phyloP scores from a whole-genome alignment of 2,888 invertebrate genomes.

The Eupithecia dodoneata region DNA sequence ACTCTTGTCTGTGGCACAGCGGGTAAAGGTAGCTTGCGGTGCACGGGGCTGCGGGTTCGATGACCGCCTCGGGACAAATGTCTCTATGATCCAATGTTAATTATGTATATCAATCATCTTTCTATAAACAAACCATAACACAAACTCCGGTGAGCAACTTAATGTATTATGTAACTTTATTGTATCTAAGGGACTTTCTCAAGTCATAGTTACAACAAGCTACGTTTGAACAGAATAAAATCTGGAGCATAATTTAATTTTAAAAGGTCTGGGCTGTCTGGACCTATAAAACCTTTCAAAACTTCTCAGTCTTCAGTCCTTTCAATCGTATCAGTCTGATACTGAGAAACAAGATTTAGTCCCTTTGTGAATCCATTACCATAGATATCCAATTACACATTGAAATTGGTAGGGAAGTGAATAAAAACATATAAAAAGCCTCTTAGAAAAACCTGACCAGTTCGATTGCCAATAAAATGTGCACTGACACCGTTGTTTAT shows the following conservation, averaged over 20 bases:
- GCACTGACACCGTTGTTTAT: constrained; percentile 45
- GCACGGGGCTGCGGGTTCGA: neutral
- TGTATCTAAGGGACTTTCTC: neutral
- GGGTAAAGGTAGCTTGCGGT: too few species aligned
- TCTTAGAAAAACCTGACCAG: constrained; percentile 9
- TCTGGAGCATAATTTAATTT: neutral
- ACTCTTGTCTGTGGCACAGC: too few species aligned
- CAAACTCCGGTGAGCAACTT: neutral
- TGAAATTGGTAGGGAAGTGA: neutral
- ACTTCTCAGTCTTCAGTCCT: neutral
- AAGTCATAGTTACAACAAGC: neutral
- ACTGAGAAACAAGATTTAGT: neutral
- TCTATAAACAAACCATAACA: too few species aligned
- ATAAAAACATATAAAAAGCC: neutral
- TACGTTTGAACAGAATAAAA: neutral
- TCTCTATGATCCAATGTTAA: neutral
- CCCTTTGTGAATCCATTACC: neutral
- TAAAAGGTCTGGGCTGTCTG: neutral
- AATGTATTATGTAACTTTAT: neutral
- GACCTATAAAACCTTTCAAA: neutral
- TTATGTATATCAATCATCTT: too few species aligned
- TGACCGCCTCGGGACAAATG: neutral
- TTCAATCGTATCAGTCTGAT: neutral
- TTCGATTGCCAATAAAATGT: constrained; percentile 41
- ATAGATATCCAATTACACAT: neutral